These are phyloP conservation scores for Callinectes sapidus DNA, from an alignment of 2,888 invertebrate species.

Conservation along the genomic window DNA sequence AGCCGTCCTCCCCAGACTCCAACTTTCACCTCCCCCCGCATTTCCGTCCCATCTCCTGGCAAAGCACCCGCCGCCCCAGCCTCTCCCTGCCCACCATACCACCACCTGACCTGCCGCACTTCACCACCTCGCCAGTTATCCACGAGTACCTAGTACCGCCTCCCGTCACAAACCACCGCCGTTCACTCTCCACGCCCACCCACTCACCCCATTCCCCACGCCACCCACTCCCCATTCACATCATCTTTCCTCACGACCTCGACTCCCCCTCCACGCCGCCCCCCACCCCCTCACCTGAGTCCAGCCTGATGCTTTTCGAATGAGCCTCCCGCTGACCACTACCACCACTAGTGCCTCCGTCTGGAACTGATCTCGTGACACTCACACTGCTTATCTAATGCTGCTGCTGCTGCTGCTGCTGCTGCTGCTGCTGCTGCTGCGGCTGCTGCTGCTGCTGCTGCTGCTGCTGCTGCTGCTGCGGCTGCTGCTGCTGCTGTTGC, in stretches of 20 bases:
- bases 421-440: too few relatives aligned
- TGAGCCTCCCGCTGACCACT: not conserved
- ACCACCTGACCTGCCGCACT: not conserved
- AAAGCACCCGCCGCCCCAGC: conserved; percentile 9
- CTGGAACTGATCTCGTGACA: not conserved
- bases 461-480: too few relatives aligned
- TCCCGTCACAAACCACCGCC: too few relatives aligned
- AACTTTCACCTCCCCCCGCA: not conserved
- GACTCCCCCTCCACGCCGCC: conserved; percentile 35
- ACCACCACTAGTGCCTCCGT: not conserved
- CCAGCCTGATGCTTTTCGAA: not conserved
- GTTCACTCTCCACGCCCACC: not conserved
- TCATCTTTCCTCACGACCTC: not conserved
- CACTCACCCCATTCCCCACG: not conserved
- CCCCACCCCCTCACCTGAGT: not conserved
- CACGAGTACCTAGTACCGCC: not conserved
- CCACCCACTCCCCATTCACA: not conserved
- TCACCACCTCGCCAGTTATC: too few relatives aligned
- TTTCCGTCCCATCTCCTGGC: not conserved
- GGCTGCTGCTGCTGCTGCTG: too few relatives aligned
- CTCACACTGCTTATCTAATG: not conserved
- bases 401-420: too few relatives aligned
- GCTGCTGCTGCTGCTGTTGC: too few relatives aligned
- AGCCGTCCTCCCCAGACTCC: not conserved
- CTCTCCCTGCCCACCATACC: not conserved